These are phyloP conservation scores for Lasioglossum albipes DNA, from an alignment of 1,140 invertebrate species.

Conservation along the genomic window DNA sequence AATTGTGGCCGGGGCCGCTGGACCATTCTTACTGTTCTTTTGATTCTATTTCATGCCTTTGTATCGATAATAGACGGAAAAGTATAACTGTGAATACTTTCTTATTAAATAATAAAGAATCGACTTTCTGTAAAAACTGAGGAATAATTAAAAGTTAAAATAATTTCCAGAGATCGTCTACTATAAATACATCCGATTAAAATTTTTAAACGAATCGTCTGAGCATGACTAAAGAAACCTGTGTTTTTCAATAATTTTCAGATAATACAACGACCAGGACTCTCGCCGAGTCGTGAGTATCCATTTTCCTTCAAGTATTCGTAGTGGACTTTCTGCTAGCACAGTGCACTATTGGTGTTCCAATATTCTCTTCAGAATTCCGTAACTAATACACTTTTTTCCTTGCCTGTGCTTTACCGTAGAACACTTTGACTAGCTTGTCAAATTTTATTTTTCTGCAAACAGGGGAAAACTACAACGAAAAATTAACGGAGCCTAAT, in stretches of 20 bases:
- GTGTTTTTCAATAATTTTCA: slow-evolving; percentile 63
- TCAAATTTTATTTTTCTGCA: background rate
- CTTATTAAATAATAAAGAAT: too few relatives aligned
- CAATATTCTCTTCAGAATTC: slow-evolving; percentile 45
- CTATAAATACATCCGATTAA: background rate
- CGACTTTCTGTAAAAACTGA: too few relatives aligned
- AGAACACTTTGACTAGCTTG: slow-evolving; percentile 4
- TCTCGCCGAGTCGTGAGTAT: slow-evolving; percentile 79
- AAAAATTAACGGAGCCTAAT: too few relatives aligned
- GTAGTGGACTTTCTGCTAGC: slow-evolving; percentile 20
- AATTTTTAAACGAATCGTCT: background rate
- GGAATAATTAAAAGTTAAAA: too few relatives aligned
- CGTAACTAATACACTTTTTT: slow-evolving; percentile 67
- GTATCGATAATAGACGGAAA: too few relatives aligned
- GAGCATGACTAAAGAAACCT: background rate
- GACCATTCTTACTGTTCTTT: too few relatives aligned
- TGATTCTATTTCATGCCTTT: too few relatives aligned
- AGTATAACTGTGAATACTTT: too few relatives aligned
- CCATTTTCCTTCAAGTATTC: background rate
- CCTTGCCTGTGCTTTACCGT: slow-evolving; percentile 34
- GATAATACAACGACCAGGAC: slow-evolving; percentile 71
- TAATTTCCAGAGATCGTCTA: too few relatives aligned
- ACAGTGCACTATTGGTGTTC: slow-evolving; percentile 16
- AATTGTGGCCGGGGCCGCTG: too few relatives aligned
- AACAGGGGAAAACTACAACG: too few relatives aligned